Evolutionary conservation across 2,797 vertebrate genomes (phyloP).

Genomic region (Mormyrus proboscirostris): DNA sequence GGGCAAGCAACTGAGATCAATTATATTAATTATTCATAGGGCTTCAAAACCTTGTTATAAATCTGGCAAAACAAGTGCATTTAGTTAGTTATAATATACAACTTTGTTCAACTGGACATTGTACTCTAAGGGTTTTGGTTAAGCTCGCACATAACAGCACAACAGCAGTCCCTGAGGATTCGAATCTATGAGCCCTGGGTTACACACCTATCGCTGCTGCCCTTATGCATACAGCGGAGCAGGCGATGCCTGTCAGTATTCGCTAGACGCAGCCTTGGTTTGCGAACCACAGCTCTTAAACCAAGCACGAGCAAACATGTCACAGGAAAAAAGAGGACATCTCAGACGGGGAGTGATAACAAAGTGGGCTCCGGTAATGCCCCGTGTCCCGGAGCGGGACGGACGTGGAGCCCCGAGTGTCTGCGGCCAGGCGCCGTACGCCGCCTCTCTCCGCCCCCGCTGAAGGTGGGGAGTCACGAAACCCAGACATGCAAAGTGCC

Average conservation of each 20-base stretch:
- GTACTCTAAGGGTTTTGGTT: not conserved
- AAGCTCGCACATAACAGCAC: not conserved
- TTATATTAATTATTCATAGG: conserved; percentile 5
- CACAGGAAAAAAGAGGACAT: not conserved
- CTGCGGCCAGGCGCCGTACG: not conserved
- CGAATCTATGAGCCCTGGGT: not conserved
- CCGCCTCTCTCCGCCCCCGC: not conserved
- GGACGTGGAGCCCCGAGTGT: not conserved
- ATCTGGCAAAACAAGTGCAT: not conserved
- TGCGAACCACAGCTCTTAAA: not conserved
- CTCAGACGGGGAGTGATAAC: not conserved
- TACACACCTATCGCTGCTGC: not conserved
- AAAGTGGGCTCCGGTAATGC: not conserved
- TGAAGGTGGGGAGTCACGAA: not conserved
- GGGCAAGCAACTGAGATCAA: not conserved
- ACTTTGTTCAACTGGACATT: not conserved
- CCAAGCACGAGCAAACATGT: not conserved
- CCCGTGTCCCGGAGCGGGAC: not conserved
- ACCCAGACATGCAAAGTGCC: not conserved
- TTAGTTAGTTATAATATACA: not conserved
- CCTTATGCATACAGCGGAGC: not conserved
- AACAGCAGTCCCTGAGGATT: not conserved
- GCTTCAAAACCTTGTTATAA: not conserved
- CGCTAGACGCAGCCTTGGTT: not conserved
- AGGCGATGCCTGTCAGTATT: not conserved